Base-by-base conservation (phyloP, 2,888 invertebrate species). In the Nebria salina region DNA sequence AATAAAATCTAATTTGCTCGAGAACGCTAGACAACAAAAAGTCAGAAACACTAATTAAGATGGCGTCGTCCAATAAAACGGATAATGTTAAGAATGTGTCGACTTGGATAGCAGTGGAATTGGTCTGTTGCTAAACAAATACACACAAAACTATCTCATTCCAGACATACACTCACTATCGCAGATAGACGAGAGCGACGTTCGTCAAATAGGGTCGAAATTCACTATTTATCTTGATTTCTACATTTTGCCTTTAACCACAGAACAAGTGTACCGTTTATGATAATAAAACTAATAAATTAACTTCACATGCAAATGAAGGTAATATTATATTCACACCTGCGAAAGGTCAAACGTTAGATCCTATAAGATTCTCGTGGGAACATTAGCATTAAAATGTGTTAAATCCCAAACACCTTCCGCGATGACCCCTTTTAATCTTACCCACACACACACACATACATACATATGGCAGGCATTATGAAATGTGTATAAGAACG, bases 61-160 rank as follows among this genome's bases (percentile, higher is more conserved):
- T 79, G 79, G 70, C 54, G 66, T 75, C 68, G 54, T 75, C 26
- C 68, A 79, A 79, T 79, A 79, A 75, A 79, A 79, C 26, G 79
- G 75, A 73, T 79, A 79, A 79, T 79, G 79, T 68, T 73, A 79
- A 79, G 79, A 75, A 79, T 75, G 79, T 79, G 75, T 66, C 79
- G 75, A 75, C 64, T 65, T 64, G 72, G 66, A 64, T 54, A 54
- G 2, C 2, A 54, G 8, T 54, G 54, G 6, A 54, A 54, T 54
- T 54, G 2, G 54, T 3, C 54, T 54, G 54, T 8, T 54, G 54
- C 13, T 3, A 8, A 54, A 7, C 54, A 54, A 54, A 54, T 54
- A 54, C 4, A 8, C 4, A 54, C 54, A 8, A 54, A 8, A 2
- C 54, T 0, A 1, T 54, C 54, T 4, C 7, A 5, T 13, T 54